Evolutionary conservation across 2,113 vertebrate species (phyloP), one percentile per base, ranked within the genome.

Genomic region (Datnioides undecimradiatus): DNA sequence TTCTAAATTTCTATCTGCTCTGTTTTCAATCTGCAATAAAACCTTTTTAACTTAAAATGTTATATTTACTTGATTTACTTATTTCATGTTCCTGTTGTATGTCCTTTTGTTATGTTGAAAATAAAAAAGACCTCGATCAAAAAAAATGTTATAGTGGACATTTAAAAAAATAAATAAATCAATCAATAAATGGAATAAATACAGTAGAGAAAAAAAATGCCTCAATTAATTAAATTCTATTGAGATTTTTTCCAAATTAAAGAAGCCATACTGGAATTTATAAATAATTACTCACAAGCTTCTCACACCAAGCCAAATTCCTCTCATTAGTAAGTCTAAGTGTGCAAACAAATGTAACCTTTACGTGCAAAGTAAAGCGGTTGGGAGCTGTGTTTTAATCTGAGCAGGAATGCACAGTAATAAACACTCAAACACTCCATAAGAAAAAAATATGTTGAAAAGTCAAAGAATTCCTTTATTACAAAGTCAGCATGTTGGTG

Each of bases 401-500:
- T 31, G 49, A 36, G 12, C n/a, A 65, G 19, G 6, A 41, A 48
- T 33, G 19, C 8, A 76, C 31, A 34, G n/a, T 21, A 52, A 51
- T 4, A 71, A 45, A 48, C 1, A 27, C 5, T 19, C 3, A 11
- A 5, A 16, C 0, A 31, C 5, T 6, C 3, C 27, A 13, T 31
- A 19, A 46, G 23, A 10, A 31, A 11, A 10, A 31, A 11, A 45
- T 19, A 29, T 41, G n/a, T 66, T 75, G 3, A 84, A 89, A 85
- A 80, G 62, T 87, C 72, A 89, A 90, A 84, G 49, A 87, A 81
- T 86, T 90, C 48, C 77, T 94, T 95, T 94, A 95, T 93, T 94
- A 93, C 88, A 94, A 95, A 93, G 82, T 93, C 85, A 91, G 88
- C 92, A 93, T 90, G 82, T 89, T 91, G 88, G 92, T 84, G 85